Evolutionary conservation across 2,797 vertebrate genomes (phyloP).

Genomic region (Ataeniobius toweri): DNA sequence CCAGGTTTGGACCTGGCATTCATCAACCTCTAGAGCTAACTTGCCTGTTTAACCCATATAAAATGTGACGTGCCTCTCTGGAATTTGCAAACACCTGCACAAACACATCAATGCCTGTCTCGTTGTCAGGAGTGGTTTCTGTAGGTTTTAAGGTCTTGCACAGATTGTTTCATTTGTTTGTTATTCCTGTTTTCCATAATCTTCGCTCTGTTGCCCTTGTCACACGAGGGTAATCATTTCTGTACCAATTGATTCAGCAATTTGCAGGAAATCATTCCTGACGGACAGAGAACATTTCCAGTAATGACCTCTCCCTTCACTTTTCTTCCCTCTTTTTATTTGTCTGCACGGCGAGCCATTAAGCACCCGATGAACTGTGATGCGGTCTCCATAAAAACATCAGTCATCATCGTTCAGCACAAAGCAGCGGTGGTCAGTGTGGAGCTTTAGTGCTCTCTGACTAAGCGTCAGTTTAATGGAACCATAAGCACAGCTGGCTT

Average conservation of each 20-base stretch:
- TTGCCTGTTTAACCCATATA: constrained; percentile 29
- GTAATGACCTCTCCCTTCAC: constrained; percentile 46
- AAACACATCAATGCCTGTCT: not conserved
- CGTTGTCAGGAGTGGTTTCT: constrained; percentile 4
- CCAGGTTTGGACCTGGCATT: constrained; percentile 79
- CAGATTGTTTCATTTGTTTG: not conserved
- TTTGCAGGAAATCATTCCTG: constrained; percentile 62
- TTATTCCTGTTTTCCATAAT: constrained; percentile 13
- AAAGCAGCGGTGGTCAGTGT: constrained; percentile 43
- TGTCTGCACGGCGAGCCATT: constrained; percentile 55
- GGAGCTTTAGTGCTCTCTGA: constrained; percentile 31
- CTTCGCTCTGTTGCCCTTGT: constrained; percentile 20
- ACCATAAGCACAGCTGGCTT: constrained; percentile 33
- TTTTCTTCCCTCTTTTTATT: constrained; percentile 57
- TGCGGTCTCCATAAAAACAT: constrained; percentile 40
- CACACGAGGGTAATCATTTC: constrained; percentile 41
- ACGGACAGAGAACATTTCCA: constrained; percentile 61
- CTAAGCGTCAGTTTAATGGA: constrained; percentile 50
- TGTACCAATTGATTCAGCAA: constrained; percentile 61
- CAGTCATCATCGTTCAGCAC: constrained; percentile 51
- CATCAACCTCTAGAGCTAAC: constrained; percentile 32
- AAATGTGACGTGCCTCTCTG: constrained; percentile 5
- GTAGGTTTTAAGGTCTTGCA: constrained; percentile 2
- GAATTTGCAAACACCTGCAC: constrained; percentile 9
- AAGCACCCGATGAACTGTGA: constrained; percentile 59